Base-by-base conservation (phyloP, 2,113 vertebrate species). In the Strix uralensis region DNA sequence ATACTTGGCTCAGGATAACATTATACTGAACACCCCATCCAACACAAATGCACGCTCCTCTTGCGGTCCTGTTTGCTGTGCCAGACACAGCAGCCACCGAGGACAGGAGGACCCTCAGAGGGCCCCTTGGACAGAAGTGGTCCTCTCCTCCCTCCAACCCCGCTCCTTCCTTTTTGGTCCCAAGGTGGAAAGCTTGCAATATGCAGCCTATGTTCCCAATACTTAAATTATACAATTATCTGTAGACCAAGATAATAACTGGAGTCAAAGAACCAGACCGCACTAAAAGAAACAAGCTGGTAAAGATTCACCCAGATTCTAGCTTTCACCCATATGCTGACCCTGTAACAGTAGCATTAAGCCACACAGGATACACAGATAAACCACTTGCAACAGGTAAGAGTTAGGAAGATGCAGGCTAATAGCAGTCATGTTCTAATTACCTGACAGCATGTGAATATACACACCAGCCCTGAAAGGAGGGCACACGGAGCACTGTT, bases 1-100 rank as follows among this genome's bases (percentile, higher is more conserved):
- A 0, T 8, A 2, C n/a, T 40, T 81, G 67, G 51, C 55, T 57
- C 51, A 81, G 27, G 77, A 25, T 30, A n/a, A 25, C 0, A 0
- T 13, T 32, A n/a, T 7, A 25, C 25, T 29, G 42, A 57, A 32
- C 4, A 13, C 80, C 38, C 63, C 75, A 15, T 16, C 52, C 46
- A 38, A 25, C 40, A 58, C 49, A 27, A 27, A 10, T 11, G 2
- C 30, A 4, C 0, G 0, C 27, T 46, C 13, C 78, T 78, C 15
- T 23, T 27, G 5, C 3, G 3, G 27, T 26, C 38, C 25, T 2
- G 0, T 19, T 51, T 58, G 65, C 66, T 59, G 55, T 17, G 57
- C 58, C 92, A 86, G 70, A 32, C 36, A 23, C 86, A 13, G 83
- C 73, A 66, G 38, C 54, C 51, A 15, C 70, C 1, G 2, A 72